A percentile compares a stretch with the other conserved stretches of the same genome.
Evolutionary conservation across 2,888 invertebrate genomes (phyloP).

Genomic region (Invenusta paracnida): DNA sequence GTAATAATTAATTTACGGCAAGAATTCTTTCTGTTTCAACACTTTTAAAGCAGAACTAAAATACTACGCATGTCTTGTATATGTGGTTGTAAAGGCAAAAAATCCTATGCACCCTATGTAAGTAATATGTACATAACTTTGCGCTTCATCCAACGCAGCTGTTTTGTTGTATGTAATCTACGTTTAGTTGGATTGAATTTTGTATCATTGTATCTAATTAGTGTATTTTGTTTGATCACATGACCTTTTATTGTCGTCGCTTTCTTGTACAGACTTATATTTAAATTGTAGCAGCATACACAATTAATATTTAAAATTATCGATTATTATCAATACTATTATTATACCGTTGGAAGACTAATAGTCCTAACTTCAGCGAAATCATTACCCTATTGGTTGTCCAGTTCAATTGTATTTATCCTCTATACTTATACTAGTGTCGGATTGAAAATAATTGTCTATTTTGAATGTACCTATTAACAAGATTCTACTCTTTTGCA

Average conservation of each 20-base stretch:
- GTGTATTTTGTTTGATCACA: constrained; percentile 21
- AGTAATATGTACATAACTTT: not conserved
- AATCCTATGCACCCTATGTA: not conserved
- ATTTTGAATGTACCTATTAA: constrained; percentile 9
- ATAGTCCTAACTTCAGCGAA: too few relatives aligned
- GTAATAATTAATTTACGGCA: constrained; percentile 1
- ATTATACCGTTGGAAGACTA: too few relatives aligned
- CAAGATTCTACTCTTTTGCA: constrained; percentile 1
- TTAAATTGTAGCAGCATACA: constrained; percentile 23
- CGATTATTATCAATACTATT: too few relatives aligned
- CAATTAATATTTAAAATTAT: constrained; percentile 3
- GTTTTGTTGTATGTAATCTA: constrained; percentile 3
- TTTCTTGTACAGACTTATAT: constrained; percentile 8
- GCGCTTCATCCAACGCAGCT: constrained; percentile 23
- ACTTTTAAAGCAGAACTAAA: not conserved
- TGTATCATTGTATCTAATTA: constrained; percentile 12
- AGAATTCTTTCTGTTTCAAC: not conserved
- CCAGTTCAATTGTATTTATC: too few relatives aligned
- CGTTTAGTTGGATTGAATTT: not conserved
- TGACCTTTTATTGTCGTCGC: constrained; percentile 17
- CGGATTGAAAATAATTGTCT: not conserved
- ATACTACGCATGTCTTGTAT: not conserved
- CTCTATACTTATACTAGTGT: not conserved
- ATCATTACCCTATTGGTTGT: not conserved
- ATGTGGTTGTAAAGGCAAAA: constrained; percentile 10